Evolutionary conservation across 2,113 vertebrate species (phyloP).

Genomic region (Hyaena hyaena): DNA sequence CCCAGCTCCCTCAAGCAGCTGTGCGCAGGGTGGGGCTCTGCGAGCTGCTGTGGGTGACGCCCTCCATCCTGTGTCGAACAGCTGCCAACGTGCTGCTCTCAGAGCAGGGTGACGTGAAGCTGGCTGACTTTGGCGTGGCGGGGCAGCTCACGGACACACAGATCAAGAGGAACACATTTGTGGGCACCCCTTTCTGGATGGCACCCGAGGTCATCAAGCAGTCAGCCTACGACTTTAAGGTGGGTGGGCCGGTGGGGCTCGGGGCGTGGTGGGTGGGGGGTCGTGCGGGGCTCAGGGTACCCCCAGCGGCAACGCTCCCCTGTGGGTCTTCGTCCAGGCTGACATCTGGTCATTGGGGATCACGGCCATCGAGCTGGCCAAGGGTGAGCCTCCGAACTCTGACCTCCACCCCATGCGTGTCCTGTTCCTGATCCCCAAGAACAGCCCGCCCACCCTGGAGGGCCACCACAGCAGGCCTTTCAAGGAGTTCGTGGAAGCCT

Average conservation of each 20-base stretch:
- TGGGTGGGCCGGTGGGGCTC: too few species aligned
- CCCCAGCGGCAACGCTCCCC: accelerated
- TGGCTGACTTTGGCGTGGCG: conserved; percentile 98
- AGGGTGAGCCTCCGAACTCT: conserved; percentile 98
- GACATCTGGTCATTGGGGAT: conserved; percentile 99
- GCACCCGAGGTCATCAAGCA: conserved; percentile 99
- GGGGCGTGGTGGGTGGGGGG: too few species aligned
- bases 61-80: conserved; percentile 73
- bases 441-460: conserved; percentile 96
- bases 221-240: conserved; percentile 98
- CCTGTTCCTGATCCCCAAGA: conserved; percentile 98
- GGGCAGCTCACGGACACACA: conserved; percentile 99
- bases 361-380: conserved; percentile 97
- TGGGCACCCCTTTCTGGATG: conserved; percentile 99
- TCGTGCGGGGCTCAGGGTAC: accelerated
- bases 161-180: conserved; percentile 99
- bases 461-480: conserved; percentile 98
- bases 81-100: conserved; percentile 98
- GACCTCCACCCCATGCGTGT: conserved; percentile 99
- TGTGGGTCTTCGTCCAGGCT: conserved; percentile 87
- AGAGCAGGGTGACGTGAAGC: conserved; percentile 97
- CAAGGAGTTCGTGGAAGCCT: conserved; percentile 98
- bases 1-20: background rate
- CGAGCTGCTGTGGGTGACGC: background rate
- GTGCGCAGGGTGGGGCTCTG: background rate